phyloP scores from a whole-genome alignment of 2,113 vertebrate genomes.

The Saccopteryx bilineata region DNA sequence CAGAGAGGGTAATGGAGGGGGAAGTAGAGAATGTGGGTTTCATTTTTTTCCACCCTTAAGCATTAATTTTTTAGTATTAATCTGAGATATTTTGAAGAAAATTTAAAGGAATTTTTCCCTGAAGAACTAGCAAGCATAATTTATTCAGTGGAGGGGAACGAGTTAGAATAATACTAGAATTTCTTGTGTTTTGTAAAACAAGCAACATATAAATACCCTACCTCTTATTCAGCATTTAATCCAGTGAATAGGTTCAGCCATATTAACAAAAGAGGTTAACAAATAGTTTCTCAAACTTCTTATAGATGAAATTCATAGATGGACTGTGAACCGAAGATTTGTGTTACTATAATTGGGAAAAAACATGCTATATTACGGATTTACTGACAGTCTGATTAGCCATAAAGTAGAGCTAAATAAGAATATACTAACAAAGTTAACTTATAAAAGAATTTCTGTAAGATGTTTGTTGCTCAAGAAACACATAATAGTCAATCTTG shows the following conservation, averaged over 20 bases:
- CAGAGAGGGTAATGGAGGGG: fast-evolving
- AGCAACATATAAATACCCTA: neutral
- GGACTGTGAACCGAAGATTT: neutral
- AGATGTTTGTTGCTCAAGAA: no score
- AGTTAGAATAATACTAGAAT: neutral
- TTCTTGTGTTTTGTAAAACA: neutral
- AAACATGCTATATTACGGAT: no score
- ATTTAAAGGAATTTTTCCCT: neutral
- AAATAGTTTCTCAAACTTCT: neutral
- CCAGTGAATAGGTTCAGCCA: neutral
- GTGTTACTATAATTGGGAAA: neutral
- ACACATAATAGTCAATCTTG: no score
- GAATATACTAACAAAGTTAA: no score
- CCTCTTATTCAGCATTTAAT: neutral
- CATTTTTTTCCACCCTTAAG: neutral
- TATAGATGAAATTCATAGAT: neutral
- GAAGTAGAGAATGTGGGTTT: neutral
- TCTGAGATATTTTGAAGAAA: neutral
- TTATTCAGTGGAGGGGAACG: neutral
- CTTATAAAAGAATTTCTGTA: no score
- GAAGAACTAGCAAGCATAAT: neutral
- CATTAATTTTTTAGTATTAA: neutral
- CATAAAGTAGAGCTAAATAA: no score
- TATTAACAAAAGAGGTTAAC: neutral
- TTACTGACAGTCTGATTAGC: no score